Evolutionary conservation across 2,888 invertebrate species (phyloP).

Genomic region (Himalopsyche anomala): DNA sequence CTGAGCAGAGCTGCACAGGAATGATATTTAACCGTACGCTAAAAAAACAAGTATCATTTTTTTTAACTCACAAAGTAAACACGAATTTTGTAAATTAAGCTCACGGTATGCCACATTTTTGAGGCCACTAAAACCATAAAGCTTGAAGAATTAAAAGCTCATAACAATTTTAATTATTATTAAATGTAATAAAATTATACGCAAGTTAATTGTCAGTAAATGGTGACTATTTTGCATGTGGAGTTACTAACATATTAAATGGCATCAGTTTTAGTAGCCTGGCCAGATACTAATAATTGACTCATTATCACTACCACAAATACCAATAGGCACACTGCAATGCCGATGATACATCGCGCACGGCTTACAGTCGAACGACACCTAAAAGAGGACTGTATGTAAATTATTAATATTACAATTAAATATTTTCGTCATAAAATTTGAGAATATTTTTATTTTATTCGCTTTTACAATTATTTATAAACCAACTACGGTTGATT

Average conservation of each 20-base stretch:
- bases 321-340: constrained; percentile 55
- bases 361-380: constrained; percentile 13
- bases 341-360: constrained; percentile 57
- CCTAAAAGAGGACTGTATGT: neutral
- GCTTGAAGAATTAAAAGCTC: neutral
- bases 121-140: neutral
- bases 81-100: no score
- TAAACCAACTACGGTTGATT: no score
- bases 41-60: no score
- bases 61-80: no score
- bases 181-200: neutral
- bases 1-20: no score
- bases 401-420: neutral
- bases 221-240: constrained; percentile 7
- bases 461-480: no score
- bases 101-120: no score
- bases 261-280: constrained; percentile 14
- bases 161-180: neutral
- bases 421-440: no score
- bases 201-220: neutral
- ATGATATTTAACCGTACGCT: no score
- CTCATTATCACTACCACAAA: constrained; percentile 64
- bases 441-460: no score
- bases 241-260: constrained; percentile 34
- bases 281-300: constrained; percentile 63